Conservation (phyloP, 2,113 vertebrate species). For the Arizona elegans region DNA sequence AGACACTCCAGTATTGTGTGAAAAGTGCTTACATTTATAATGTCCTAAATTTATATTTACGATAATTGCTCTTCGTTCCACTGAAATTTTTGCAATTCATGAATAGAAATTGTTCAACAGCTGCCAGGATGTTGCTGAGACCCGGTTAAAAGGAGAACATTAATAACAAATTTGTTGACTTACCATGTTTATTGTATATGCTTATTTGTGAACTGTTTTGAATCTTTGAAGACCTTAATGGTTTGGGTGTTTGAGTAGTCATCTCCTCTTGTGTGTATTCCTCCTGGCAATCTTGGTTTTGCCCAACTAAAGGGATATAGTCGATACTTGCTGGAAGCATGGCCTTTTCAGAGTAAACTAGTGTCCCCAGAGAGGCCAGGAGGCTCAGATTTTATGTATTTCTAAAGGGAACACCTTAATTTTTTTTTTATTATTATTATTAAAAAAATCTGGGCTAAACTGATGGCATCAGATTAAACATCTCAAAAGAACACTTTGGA, state of each 20-base stretch:
- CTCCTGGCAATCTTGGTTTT: background rate
- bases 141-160: background rate
- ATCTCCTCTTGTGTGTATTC: background rate
- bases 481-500: background rate
- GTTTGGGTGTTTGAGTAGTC: background rate
- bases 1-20: background rate
- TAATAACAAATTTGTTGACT: background rate
- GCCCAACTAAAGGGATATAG: background rate
- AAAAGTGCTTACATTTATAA: background rate
- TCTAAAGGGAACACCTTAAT: background rate
- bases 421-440: background rate
- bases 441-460: background rate
- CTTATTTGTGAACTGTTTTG: background rate
- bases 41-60: background rate
- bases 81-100: background rate
- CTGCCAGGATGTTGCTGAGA: background rate
- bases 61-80: background rate
- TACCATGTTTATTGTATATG: background rate
- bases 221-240: background rate
- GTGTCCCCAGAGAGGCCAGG: background rate
- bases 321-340: background rate
- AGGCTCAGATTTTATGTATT: background rate
- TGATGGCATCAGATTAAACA: background rate
- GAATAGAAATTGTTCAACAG: background rate
- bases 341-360: background rate